phyloP scores from a whole-genome alignment of 2,113 vertebrate genomes.

The Pelecanoides urinatrix region DNA sequence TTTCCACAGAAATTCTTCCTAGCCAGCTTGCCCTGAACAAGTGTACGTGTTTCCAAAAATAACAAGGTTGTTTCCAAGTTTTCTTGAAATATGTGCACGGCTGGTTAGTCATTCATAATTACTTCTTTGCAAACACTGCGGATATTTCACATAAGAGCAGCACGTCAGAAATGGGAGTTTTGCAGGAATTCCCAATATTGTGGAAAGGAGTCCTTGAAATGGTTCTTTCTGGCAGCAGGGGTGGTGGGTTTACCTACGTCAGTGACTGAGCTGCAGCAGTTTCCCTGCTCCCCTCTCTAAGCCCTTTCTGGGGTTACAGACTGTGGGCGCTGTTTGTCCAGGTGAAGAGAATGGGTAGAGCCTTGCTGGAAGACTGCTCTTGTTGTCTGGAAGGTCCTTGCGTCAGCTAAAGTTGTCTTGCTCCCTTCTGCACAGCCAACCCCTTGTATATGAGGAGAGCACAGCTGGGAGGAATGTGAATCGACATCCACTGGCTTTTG shows the following conservation, averaged over 20 bases:
- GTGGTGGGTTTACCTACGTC: conserved; percentile 50
- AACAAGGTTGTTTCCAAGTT: conserved; percentile 72
- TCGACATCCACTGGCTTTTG: accelerated
- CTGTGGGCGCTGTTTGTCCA: not conserved
- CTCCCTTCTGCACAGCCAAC: not conserved
- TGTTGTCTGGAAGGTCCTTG: not conserved
- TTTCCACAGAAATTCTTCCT: conserved; percentile 20
- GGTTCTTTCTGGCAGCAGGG: conserved; percentile 3
- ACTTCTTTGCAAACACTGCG: conserved; percentile 63
- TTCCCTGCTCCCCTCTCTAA: not conserved
- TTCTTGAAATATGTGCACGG: conserved; percentile 68
- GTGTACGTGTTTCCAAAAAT: conserved; percentile 65
- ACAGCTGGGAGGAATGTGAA: not conserved
- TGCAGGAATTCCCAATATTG: conserved; percentile 61
- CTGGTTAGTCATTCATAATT: conserved; percentile 77
- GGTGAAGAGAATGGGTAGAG: not conserved
- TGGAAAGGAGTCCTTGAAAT: conserved; percentile 45
- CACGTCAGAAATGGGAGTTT: conserved; percentile 56
- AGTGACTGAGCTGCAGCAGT: conserved; percentile 49
- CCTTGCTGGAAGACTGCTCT: not conserved
- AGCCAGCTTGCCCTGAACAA: conserved; percentile 62
- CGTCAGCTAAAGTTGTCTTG: not conserved
- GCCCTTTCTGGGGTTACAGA: not conserved
- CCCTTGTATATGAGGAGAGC: not conserved
- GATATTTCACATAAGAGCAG: conserved; percentile 57